Base-by-base conservation (phyloP, 2,888 invertebrate genomes). In the Eupithecia dodoneata region DNA sequence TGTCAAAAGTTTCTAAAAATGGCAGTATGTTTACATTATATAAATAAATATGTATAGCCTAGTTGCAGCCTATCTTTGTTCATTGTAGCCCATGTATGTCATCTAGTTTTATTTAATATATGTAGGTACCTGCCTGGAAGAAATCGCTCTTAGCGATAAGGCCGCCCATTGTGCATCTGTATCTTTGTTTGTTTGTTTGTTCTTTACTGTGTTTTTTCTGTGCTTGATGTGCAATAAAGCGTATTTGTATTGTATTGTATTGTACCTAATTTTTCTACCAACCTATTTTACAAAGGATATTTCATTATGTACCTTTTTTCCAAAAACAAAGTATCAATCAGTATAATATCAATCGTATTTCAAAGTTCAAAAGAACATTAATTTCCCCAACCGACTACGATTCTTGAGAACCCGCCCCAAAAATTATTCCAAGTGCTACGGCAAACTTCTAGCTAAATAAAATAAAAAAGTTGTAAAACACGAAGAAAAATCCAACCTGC, bases 401-500 rank as follows among this genome's bases (percentile, higher is more conserved):
- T 18, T 59, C 59, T 59, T 59, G 2, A 18, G 9, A 63, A 63
- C 10, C 30, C 59, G 10, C 59, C 4, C 18, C 3, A 15, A 44
- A 69, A 69, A n/a, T 45, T 69, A 45, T 69, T 69, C 45, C 45
- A 44, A 69, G 45, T n/a, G 49, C 42, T 49, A 42, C n/a, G 47
- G 44, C 44, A 70, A 75, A 75, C 63, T 72, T 72, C 59, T 44
- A 45, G 47, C 15, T 41, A 70, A 70, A 45, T 45, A 72, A 47
- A 63, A 72, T 42, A 72, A 73, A 73, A 73, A 65, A 49, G 52
- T 41, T 66, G 42, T 42, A 66, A 52, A 13, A 67, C 49, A 15
- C 30, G 41, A 52, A 42, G 72, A 72, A 72, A 72, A 59, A 45
- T 63, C 41, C 65, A 78, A 77, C 67, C 71, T 73, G 71, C 76